Conservation (phyloP, 2,797 vertebrate genomes). For the Spinus olivaceus region DNA sequence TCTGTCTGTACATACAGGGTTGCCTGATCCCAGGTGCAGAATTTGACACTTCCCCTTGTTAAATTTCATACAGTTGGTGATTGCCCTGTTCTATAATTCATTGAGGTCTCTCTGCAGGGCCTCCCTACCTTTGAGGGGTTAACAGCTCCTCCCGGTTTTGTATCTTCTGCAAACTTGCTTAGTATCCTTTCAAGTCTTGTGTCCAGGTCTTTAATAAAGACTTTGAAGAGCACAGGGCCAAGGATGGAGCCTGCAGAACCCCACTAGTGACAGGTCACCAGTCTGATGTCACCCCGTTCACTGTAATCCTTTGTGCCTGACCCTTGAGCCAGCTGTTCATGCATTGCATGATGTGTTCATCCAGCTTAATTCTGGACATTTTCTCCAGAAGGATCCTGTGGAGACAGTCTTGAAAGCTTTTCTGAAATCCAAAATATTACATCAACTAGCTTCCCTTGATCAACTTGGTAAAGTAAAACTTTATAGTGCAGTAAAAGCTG, state of each 20-base stretch:
- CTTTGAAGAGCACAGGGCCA: neutral
- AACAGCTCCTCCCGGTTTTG: neutral
- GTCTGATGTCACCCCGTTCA: neutral
- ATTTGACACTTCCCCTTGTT: neutral
- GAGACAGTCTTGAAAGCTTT: neutral
- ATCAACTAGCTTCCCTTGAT: neutral
- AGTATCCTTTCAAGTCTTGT: neutral
- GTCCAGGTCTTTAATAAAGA: neutral
- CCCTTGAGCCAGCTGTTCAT: neutral
- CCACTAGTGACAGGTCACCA: neutral
- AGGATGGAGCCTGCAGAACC: neutral
- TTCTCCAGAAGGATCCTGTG: neutral
- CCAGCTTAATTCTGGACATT: neutral
- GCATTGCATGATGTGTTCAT: neutral
- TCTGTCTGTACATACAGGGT: neutral
- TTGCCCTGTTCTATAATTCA: neutral
- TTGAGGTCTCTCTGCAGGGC: neutral
- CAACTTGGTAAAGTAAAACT: neutral
- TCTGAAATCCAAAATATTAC: neutral
- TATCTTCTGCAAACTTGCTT: accelerated
- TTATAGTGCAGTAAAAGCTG: neutral
- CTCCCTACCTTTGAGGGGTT: neutral
- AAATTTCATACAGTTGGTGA: neutral
- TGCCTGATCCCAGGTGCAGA: neutral
- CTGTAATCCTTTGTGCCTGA: neutral